phyloP scores from a whole-genome alignment of 2,113 vertebrate genomes.

The Ochotona princeps region DNA sequence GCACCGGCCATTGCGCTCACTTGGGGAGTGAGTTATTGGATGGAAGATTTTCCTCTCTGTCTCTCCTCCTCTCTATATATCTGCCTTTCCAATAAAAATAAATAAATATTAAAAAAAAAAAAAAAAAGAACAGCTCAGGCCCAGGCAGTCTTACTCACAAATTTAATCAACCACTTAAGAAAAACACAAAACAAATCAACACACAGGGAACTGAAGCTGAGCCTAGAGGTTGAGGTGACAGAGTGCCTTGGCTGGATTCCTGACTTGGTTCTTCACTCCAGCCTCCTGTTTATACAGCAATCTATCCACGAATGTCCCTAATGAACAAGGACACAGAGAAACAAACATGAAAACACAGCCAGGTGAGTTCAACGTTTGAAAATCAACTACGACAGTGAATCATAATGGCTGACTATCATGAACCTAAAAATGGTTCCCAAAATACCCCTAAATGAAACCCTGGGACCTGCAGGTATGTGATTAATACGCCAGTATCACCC shows the following conservation, averaged over 20 bases:
- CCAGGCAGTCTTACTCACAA: background rate
- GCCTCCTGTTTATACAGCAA: background rate
- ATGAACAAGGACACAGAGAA: background rate
- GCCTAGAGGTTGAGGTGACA: no score
- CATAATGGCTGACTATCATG: background rate
- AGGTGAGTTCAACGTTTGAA: background rate
- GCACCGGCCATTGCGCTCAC: no score
- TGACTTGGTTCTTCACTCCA: no score
- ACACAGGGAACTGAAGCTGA: no score
- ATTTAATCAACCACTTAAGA: slow-evolving; percentile 15
- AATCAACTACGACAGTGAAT: background rate
- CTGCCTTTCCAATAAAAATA: no score
- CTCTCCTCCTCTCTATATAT: no score
- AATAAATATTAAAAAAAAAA: no score
- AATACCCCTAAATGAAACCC: background rate
- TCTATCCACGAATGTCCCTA: background rate
- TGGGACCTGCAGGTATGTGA: background rate
- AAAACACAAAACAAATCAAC: background rate
- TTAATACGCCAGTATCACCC: background rate
- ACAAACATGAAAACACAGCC: background rate
- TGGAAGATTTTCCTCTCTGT: no score
- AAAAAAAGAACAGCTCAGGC: background rate
- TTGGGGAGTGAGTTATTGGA: no score
- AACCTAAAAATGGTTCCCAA: background rate
- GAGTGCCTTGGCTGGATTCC: no score